A percentile compares a stretch with the other conserved stretches of the same genome.
Conservation (phyloP, 2,888 invertebrate genomes). For the Troides aeacus region DNA sequence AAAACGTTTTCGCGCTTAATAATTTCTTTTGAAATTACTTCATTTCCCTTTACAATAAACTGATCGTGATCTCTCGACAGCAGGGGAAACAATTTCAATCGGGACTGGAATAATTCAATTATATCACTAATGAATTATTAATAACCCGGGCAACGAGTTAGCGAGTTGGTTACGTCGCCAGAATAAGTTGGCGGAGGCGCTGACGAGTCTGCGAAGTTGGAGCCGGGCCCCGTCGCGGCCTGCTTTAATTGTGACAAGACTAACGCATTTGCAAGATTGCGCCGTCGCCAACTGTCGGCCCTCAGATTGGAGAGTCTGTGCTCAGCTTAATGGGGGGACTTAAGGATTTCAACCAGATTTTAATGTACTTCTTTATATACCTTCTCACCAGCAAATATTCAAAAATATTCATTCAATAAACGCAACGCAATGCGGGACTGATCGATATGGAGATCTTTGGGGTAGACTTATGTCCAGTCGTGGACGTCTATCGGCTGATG, state of each 20-base stretch:
- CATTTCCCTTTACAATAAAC: too few species aligned
- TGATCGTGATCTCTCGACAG: too few species aligned
- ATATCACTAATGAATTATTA: slow-evolving; percentile 28
- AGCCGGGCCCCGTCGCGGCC: slow-evolving; percentile 30
- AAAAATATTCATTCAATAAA: too few species aligned
- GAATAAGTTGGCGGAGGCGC: slow-evolving; percentile 25
- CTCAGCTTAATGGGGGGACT: slow-evolving; percentile 23
- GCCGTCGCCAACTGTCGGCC: slow-evolving; percentile 28
- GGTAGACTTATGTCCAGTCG: too few species aligned
- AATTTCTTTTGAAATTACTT: too few species aligned
- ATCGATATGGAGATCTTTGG: too few species aligned
- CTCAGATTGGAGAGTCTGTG: slow-evolving; percentile 26
- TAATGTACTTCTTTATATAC: too few species aligned
- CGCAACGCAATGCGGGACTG: too few species aligned
- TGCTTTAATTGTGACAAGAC: slow-evolving; percentile 51
- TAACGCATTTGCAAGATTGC: slow-evolving; percentile 51
- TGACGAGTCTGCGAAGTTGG: slow-evolving; percentile 45
- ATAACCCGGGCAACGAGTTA: slow-evolving; percentile 25
- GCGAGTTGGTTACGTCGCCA: slow-evolving; percentile 25
- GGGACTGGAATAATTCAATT: slow-evolving; percentile 20
- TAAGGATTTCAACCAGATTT: slow-evolving; percentile 13
- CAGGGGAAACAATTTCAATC: too few species aligned
- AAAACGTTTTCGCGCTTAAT: too few species aligned
- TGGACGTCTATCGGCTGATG: too few species aligned
- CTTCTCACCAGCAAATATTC: too few species aligned